phyloP scores from a whole-genome alignment of 1,140 invertebrate species.

The Glossosoma conforme region DNA sequence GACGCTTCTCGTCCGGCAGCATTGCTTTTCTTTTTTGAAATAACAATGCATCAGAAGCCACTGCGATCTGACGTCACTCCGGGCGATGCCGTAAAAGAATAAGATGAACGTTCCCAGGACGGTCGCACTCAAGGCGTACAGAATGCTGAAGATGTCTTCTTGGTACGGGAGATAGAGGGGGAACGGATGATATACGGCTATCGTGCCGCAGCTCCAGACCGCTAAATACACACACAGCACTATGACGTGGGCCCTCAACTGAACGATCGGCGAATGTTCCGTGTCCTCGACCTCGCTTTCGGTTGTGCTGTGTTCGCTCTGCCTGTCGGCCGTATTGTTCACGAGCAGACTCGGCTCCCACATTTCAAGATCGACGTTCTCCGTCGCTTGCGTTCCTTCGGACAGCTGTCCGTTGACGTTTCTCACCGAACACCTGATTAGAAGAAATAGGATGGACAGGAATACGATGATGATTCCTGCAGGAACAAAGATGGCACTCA shows the following conservation, averaged over 20 bases:
- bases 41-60: constrained; percentile 64
- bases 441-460: constrained; percentile 65
- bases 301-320: constrained; percentile 61
- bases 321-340: constrained; percentile 46
- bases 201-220: constrained; percentile 68
- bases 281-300: constrained; percentile 74
- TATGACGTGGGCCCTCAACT: constrained; percentile 74
- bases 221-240: constrained; percentile 71
- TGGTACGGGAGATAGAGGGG: constrained; percentile 58
- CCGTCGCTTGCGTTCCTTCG: constrained; percentile 75
- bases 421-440: constrained; percentile 71
- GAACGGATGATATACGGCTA: constrained; percentile 62
- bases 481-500: constrained; percentile 77
- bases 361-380: constrained; percentile 75
- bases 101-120: constrained; percentile 77
- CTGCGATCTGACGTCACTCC: constrained; percentile 73
- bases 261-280: constrained; percentile 75
- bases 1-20: constrained; percentile 59
- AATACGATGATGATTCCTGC: constrained; percentile 68
- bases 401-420: constrained; percentile 67
- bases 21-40: constrained; percentile 56
- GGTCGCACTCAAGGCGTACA: constrained; percentile 67
- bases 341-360: constrained; percentile 58
- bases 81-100: constrained; percentile 78
- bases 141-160: constrained; percentile 71